Conservation (phyloP, 1,140 invertebrate species). For the Augochlora pura region DNA sequence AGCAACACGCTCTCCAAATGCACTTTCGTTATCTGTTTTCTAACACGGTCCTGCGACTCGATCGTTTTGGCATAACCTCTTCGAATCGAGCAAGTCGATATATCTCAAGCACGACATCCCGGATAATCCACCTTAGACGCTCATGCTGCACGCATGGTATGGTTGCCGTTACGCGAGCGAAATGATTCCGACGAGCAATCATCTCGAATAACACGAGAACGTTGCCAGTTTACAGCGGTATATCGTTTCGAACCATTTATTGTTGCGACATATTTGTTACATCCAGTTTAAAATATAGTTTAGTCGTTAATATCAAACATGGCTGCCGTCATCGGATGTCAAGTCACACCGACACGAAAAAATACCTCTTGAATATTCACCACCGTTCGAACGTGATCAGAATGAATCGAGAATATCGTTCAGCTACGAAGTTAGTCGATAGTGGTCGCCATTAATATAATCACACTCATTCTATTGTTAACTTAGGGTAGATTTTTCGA, state of each 20-base stretch:
- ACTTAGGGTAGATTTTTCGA: not conserved
- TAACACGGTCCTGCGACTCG: not conserved
- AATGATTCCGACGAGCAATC: too few species aligned
- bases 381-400: too few species aligned
- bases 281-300: not conserved
- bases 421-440: too few species aligned
- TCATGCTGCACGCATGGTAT: not conserved
- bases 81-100: not conserved
- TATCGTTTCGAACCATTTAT: not conserved
- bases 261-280: not conserved
- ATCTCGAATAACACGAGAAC: too few species aligned
- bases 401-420: too few species aligned
- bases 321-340: too few species aligned
- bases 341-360: too few species aligned
- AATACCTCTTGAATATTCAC: too few species aligned
- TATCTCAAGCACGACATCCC: not conserved
- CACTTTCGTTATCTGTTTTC: not conserved
- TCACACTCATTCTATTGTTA: not conserved
- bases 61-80: constrained; percentile 16
- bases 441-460: not conserved
- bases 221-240: too few species aligned
- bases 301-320: too few species aligned
- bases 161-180: too few species aligned
- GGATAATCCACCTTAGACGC: not conserved
- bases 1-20: not conserved